Base-by-base conservation (phyloP, 2,113 vertebrate genomes). In the Dasypus novemcinctus region DNA sequence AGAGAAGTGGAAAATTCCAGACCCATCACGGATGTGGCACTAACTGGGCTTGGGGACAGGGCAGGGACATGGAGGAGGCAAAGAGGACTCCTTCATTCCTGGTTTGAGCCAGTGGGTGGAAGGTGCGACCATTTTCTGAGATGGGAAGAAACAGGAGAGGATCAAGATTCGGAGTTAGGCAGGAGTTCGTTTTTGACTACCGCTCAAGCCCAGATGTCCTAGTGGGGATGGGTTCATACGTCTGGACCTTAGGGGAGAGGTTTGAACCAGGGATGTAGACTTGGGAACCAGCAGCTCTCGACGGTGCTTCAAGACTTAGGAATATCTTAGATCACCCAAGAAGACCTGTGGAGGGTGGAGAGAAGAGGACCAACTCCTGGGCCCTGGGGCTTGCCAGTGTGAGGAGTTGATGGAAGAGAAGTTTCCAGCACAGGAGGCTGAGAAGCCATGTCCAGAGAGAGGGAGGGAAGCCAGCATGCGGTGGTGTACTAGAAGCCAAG, bases 251-350 rank as follows among this genome's bases (percentile, higher is more conserved):
- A 18, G 29, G 88, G 68, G 33, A 59, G 36, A 41, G 68, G 36
- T 31, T 21, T 18, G 79, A 31, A 43, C 20, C 6, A 33, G n/a
- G 14, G 11, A 23, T 2, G 31, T 17, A 13, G 54, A 31, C 14
- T 3, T 0, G 0, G 75, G 38, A 41, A 25, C 36, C 49, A 15
- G 9, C 7, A 31, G 8, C 79, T 52, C 0, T 17, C 11, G 25
- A 41, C 21, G 49, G 29, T 41, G 25, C n/a, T 43, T 63, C 33
- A 25, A 79, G 72, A 49, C 3, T 54, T 27, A 20, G 59, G 31
- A 21, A 29, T 11, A 25, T 31, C 25, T 36, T 18, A 11, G 41
- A 14, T 31, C 1, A 0, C 66, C 12, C 41, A 5, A 36, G 46
- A 64, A 41, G 29, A 31, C 23, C 5, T 33, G 7, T 11, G 2